Conservation (phyloP, 2,797 vertebrate genomes). For the Enteromius paludinosus region DNA sequence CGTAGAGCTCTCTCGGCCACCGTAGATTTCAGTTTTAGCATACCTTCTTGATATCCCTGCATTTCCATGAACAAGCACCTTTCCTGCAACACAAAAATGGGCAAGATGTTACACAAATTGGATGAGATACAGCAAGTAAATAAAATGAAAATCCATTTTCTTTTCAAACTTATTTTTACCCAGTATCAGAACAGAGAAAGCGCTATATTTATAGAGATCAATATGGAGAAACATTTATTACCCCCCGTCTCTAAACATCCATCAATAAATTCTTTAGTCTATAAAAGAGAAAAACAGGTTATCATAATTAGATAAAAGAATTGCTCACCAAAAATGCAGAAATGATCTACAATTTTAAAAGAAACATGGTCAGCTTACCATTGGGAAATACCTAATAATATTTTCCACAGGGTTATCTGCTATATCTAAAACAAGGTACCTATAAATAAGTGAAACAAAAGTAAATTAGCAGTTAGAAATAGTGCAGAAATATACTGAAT, state of each 20-base stretch:
- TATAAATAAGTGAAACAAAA: slow-evolving; percentile 63
- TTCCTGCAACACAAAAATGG: slow-evolving; percentile 78
- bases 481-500: background rate
- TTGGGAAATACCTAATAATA: slow-evolving; percentile 95
- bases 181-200: background rate
- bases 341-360: background rate
- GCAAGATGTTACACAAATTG: background rate
- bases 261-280: slow-evolving; percentile 99
- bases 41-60: slow-evolving; percentile 99
- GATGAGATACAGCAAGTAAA: background rate
- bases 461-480: background rate
- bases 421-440: slow-evolving; percentile 99
- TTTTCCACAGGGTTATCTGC: slow-evolving; percentile 99
- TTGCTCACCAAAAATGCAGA: background rate
- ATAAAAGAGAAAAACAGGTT: slow-evolving; percentile 59
- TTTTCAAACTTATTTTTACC: background rate
- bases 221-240: slow-evolving; percentile 66
- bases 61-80: slow-evolving; percentile 97
- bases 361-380: slow-evolving; percentile 78
- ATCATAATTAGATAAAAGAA: background rate
- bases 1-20: too few species aligned
- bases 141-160: background rate
- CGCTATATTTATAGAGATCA: background rate
- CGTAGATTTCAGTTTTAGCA: slow-evolving; percentile 2
- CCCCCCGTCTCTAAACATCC: slow-evolving; percentile 95